Base-by-base conservation (phyloP, 1,140 invertebrate species). In the Chrysomallon squamiferum region DNA sequence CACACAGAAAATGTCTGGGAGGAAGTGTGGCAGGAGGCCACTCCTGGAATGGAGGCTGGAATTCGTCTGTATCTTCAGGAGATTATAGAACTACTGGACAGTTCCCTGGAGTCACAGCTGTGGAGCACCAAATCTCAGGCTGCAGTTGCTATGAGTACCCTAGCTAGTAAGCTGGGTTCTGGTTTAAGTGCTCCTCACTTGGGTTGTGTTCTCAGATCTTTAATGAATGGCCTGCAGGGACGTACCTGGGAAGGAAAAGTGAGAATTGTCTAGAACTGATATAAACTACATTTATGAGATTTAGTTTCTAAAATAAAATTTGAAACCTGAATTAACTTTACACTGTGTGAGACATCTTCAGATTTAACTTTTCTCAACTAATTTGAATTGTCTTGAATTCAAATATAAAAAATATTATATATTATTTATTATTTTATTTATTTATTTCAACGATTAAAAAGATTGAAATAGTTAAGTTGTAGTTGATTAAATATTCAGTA, bases 91-190 rank as follows among this genome's bases (percentile, higher is more conserved):
- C 89, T 92, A 50, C 86, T 94, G 18, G 89, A 91, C 52, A 83
- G 84, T 0, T 89, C 91, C 0, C 86, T 96, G 1, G 89, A 92
- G 62, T 94, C 93, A 20, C 88, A 91, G 57, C 93, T 92, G 22
- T 97, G 95, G 95, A 90, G 89, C 4, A 91, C 90, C 62, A 96
- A 95, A 86, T 90, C 93, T 6, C 94, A 92, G 88, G 92, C 92
- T 0, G 94, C 93, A 4, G 90, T 90, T 77, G 89, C 93, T 27
- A 90, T 96, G 70, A 88, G 90, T 56, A 93, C 92, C 0, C 88
- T 95, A 58, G 93, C 93, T 3, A 89, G 88, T 25, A 93, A 93
- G 77, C 80, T 95, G 25, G 90, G 91, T 0, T 76, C 86, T 4
- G 88, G 89, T 11, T 85, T 95, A 50, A 89, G 90, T n/a, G 86